phyloP scores from a whole-genome alignment of 2,113 vertebrate species.

The Campylomormyrus tamandua region DNA sequence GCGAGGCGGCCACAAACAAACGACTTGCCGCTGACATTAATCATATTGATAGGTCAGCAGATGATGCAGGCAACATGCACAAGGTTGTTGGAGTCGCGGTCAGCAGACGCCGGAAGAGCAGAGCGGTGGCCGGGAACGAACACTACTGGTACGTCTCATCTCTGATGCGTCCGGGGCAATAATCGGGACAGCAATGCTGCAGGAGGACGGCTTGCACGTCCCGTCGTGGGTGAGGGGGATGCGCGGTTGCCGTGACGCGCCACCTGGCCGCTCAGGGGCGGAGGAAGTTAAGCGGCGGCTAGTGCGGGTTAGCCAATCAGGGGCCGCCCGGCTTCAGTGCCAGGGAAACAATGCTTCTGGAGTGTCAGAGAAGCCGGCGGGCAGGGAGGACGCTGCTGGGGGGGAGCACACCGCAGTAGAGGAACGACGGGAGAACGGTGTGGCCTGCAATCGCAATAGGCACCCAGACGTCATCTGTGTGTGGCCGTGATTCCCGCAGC shows the following conservation, averaged over 20 bases:
- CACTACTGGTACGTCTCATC: slow-evolving; percentile 27
- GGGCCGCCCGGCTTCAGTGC: slow-evolving; percentile 57
- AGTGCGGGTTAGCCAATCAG: slow-evolving; percentile 57
- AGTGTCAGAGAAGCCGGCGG: slow-evolving; percentile 60
- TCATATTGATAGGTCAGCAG: slow-evolving; percentile 6
- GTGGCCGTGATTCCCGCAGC: slow-evolving; percentile 47
- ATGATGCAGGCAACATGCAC: slow-evolving; percentile 10
- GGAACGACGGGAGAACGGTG: slow-evolving; percentile 58
- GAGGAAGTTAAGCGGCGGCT: slow-evolving; percentile 73
- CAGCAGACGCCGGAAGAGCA: neutral
- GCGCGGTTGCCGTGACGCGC: slow-evolving; percentile 88
- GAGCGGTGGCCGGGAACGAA: slow-evolving; percentile 27
- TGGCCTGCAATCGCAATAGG: slow-evolving; percentile 55
- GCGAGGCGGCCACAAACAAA: neutral
- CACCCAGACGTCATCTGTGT: slow-evolving; percentile 62
- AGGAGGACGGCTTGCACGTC: neutral
- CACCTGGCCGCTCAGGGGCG: slow-evolving; percentile 86
- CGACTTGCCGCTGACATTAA: slow-evolving; percentile 8
- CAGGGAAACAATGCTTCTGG: slow-evolving; percentile 55
- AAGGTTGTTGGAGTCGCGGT: slow-evolving; percentile 15
- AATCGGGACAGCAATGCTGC: neutral
- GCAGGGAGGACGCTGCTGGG: slow-evolving; percentile 56
- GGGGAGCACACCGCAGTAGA: neutral
- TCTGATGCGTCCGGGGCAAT: neutral
- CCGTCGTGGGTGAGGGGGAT: slow-evolving; percentile 91